Base-by-base conservation (phyloP, 1,140 invertebrate species). In the Hyles euphorbiae region DNA sequence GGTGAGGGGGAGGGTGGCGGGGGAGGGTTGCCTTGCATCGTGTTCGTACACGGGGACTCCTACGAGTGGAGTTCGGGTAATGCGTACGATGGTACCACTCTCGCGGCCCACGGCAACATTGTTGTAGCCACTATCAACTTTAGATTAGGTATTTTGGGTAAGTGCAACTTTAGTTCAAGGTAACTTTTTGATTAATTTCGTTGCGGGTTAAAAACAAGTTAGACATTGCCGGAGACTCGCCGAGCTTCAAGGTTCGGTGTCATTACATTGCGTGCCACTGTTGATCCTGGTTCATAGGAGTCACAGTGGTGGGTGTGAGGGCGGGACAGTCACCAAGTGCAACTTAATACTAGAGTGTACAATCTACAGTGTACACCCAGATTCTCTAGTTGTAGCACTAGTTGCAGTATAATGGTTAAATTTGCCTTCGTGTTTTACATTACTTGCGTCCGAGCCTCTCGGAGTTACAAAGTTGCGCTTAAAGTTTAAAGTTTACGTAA, bases 51-150 rank as follows among this genome's bases (percentile, higher is more conserved):
- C 83, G 98, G 98, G 11, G 97, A 98, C 83, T 98, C 96, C 7
- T 98, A 95, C 87, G 95, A 97, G 74, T 98, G 96, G 94, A 97
- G 96, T 81, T 95, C 96, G 8, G 97, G 97, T 52, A 98, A 98
- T 90, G 93, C 96, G 4, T 97, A 98, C 84, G 97, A 99, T 86
- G 97, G 97, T 57, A 97, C 95, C 56, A 94, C 97, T 34, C 90
- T 99, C 51, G 96, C 97, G 57, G 95, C 96, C 59, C 94, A 96
- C 73, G 95, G 97, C 60, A 94, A 96, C 79, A 93, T 99, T 75
- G 96, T 99, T 77, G 97, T 99, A 62, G 95, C 99, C 78, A 98
- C 97, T 69, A 94, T 99, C 78, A 99, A 99, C 92, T 99, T 98
- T 92, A 93, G 98, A 72, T 93, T 99, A 58, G 98, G 98, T 59